Base-by-base conservation (phyloP, 2,797 vertebrate species). In the Setipinna tenuifilis region DNA sequence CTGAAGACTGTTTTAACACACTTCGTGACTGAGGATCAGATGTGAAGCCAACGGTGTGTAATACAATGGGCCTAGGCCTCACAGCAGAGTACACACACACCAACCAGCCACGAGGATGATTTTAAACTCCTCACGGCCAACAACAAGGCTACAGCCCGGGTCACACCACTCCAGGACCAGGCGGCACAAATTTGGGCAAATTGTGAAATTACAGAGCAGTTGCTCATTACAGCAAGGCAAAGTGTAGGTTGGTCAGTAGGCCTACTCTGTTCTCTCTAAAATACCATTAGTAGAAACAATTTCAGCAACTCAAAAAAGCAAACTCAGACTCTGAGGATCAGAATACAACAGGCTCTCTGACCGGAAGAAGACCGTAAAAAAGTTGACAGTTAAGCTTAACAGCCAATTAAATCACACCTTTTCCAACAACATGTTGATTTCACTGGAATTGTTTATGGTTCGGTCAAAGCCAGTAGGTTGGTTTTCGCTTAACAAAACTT, bases 1-100 rank as follows among this genome's bases (percentile, higher is more conserved):
- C 82, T 75, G 23, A 82, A 82, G 83, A 78, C 83, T 84, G 87
- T 88, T 89, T 89, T 87, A 88, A 85, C 85, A 86, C 85, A 85
- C 87, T 86, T 86, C 86, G 83, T 28, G 83, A 86, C 65, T 28
- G 83, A 83, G 83, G 84, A 82, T 54, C 7, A 23, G 25, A 84
- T 78, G 28, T 59, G 58, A 83, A 85, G 78, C 62, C 61, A 83
- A 81, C 23, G 83, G 83, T 61, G 81, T 88, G 86, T 83, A 84
- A 86, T 83, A 83, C 82, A 81, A 62, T 82, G 59, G 85, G 80
- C 80, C 85, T 61, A 75, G 84, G 65, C 62, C 58, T 83, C 23
- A 62, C 82, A 10, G 35, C 16, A 50, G 48, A 25, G 46, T 50
- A 68, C 85, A 86, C 31, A 31, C 3, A 19, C 14, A 35, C 68